Evolutionary conservation across 1,140 invertebrate species (phyloP).

Genomic region (Condylostylus longicornis): DNA sequence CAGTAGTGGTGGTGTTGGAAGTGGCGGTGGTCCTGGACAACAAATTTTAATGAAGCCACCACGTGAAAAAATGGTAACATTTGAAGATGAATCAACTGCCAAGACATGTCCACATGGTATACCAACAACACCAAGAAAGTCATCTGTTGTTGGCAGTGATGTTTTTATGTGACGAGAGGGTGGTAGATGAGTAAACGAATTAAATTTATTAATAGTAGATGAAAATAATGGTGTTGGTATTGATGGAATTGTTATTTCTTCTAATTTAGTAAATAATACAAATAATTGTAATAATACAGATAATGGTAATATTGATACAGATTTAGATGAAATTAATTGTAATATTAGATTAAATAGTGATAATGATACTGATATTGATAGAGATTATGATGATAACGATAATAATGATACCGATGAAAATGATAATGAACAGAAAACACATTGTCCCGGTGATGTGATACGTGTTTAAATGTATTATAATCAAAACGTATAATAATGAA

Average conservation of each 20-base stretch:
- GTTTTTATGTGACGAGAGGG: slow-evolving; percentile 46
- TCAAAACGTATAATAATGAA: too few relatives aligned
- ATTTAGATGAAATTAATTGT: too few relatives aligned
- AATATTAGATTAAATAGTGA: background rate
- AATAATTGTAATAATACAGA: background rate
- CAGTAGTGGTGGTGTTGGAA: slow-evolving; percentile 20
- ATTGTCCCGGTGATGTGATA: slow-evolving; percentile 24
- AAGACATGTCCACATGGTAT: slow-evolving; percentile 27
- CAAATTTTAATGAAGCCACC: slow-evolving; percentile 33
- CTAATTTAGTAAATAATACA: slow-evolving; percentile 1
- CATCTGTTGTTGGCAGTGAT: slow-evolving; percentile 33
- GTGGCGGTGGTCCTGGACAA: slow-evolving; percentile 22
- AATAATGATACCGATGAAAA: background rate
- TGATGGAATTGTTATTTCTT: slow-evolving; percentile 13
- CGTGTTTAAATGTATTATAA: slow-evolving; percentile 21
- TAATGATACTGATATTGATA: background rate
- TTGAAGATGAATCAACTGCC: slow-evolving; percentile 50
- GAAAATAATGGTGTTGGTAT: slow-evolving; percentile 7
- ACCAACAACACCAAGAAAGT: slow-evolving; percentile 32
- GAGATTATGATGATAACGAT: background rate
- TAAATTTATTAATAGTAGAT: slow-evolving; percentile 6
- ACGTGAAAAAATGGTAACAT: slow-evolving; percentile 66
- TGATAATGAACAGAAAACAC: slow-evolving; percentile 12
- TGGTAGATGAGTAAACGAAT: slow-evolving; percentile 8
- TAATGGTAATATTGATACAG: background rate